A percentile compares a stretch with the other conserved stretches of the same genome.
phyloP scores from a whole-genome alignment of 2,797 vertebrate species.

The Rallus crepitans region DNA sequence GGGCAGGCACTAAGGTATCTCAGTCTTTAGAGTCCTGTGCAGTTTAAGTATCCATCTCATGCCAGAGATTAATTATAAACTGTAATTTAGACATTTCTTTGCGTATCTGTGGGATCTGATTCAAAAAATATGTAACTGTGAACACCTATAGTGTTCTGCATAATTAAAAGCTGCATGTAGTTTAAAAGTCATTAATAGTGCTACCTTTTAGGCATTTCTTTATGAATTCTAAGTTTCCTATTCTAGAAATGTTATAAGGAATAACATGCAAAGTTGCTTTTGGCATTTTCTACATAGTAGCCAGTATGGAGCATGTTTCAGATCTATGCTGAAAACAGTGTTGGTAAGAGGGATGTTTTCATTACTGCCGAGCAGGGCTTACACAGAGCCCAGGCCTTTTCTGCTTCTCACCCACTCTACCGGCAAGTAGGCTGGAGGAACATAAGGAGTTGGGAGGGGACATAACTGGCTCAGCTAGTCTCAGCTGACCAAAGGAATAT shows the following conservation, averaged over 20 bases:
- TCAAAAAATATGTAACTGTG: neutral
- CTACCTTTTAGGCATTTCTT: neutral
- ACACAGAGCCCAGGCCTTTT: no score
- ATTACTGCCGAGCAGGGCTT: no score
- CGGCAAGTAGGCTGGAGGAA: no score
- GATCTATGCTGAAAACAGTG: no score
- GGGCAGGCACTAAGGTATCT: neutral
- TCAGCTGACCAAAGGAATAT: no score
- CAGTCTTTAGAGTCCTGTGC: neutral
- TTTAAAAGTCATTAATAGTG: neutral
- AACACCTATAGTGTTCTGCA: neutral
- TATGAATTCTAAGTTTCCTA: neutral
- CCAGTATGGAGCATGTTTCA: no score
- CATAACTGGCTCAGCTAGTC: no score
- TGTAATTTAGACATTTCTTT: neutral
- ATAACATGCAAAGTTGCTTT: neutral
- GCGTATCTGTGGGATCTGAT: neutral
- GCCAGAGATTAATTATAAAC: neutral
- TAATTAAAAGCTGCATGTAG: neutral
- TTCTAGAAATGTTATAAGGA: neutral
- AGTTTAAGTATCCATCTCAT: neutral
- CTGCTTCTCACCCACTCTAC: no score
- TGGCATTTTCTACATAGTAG: no score
- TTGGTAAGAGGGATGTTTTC: no score
- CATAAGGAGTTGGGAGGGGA: no score